A percentile compares a stretch with the other conserved stretches of the same genome.
Conservation (phyloP, 2,888 invertebrate genomes). For the Cartodere bifasciata region DNA sequence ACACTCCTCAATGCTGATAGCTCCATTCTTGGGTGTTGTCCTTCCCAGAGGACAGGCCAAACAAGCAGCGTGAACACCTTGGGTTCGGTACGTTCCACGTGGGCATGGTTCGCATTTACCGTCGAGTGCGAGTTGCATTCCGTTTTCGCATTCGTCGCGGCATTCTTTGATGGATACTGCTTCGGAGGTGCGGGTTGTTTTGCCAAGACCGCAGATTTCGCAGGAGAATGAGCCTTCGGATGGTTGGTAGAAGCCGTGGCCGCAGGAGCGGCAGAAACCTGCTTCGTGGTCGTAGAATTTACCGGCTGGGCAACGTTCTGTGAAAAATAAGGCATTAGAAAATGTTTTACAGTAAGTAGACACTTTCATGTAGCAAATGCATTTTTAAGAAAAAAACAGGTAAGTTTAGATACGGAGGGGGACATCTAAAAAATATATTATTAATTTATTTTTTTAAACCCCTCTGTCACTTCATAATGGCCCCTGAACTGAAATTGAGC, state of each 20-base stretch:
- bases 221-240: slow-evolving; percentile 85
- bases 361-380: too few species aligned
- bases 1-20: slow-evolving; percentile 79
- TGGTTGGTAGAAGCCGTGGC: slow-evolving; percentile 88
- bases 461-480: too few species aligned
- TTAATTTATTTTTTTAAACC: too few species aligned
- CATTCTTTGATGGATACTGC: slow-evolving; percentile 80
- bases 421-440: too few species aligned
- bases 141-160: slow-evolving; percentile 78
- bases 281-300: slow-evolving; percentile 85
- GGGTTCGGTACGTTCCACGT: slow-evolving; percentile 54
- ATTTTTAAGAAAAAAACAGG: too few species aligned
- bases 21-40: slow-evolving; percentile 78
- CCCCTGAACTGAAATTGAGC: too few species aligned
- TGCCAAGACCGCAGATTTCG: slow-evolving; percentile 75
- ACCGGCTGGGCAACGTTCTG: slow-evolving; percentile 84
- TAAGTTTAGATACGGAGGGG: too few species aligned
- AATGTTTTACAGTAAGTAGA: too few species aligned
- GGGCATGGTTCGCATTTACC: slow-evolving; percentile 91
- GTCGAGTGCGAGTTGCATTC: slow-evolving; percentile 72
- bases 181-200: slow-evolving; percentile 83
- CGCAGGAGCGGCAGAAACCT: slow-evolving; percentile 82
- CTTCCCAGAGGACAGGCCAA: slow-evolving; percentile 71
- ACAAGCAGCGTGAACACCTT: slow-evolving; percentile 81
- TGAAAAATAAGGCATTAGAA: too few species aligned